Base-by-base conservation (phyloP, 2,888 invertebrate species). In the Sepioteuthis lessoniana region DNA sequence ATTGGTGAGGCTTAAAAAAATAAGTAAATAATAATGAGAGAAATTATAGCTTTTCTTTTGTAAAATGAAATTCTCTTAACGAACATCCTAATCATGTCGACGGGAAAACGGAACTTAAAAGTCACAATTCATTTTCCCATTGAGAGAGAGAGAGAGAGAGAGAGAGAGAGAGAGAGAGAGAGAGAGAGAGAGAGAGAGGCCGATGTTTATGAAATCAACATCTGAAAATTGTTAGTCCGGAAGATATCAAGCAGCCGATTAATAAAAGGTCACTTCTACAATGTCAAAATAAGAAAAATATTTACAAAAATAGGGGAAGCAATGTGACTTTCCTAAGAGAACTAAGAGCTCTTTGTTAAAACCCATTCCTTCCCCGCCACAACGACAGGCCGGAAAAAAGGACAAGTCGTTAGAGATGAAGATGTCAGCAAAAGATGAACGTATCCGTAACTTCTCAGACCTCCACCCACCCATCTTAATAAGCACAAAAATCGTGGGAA, bases 231-330 rank as follows among this genome's bases (percentile, higher is more conserved):
- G 76, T n/a, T n/a, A 76, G n/a, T n/a, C 76, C 76, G 76, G 76
- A 76, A 76, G 76, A 76, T 76, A 76, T 76, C 76, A 76, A n/a
- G 76, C 76, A 76, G n/a, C 76, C 76, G 76, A 76, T 76, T 76
- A 76, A n/a, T 76, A 76, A 76, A 76, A 76, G 76, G 76, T 76
- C 76, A 76, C 76, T 76, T 76, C 76, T 76, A 76, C 76, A 76
- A 76, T 76, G 76, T 76, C 76, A 76, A 76, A 76, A 76, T 76
- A 76, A 76, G 76, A 76, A 76, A 76, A 76, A 76, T 76, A 76
- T 76, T 76, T 76, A 76, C 76, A 76, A 76, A 76, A 76, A 76
- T 76, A 76, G n/a, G 76, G 76, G 76, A 76, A 76, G 76, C 76
- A 16, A 16, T 76, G 76, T 76, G 76, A 76, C 76, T 76, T 76